Conservation (phyloP, 2,797 vertebrate species). For the Varecia variegata region DNA sequence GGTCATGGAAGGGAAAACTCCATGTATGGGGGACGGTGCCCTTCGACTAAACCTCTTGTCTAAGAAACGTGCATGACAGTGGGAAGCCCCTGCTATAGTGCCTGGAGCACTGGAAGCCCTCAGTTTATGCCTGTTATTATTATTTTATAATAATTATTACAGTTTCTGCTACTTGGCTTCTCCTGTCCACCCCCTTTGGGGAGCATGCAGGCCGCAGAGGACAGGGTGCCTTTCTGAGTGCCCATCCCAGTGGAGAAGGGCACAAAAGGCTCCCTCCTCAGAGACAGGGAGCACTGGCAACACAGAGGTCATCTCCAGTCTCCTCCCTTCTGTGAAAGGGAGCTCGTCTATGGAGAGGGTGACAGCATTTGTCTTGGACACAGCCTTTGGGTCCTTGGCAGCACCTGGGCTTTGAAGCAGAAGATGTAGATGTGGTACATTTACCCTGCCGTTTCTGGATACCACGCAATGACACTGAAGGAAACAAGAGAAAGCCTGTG, state of each 20-base stretch:
- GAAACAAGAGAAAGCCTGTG: constrained; percentile 55
- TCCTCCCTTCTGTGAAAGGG: neutral
- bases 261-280: neutral
- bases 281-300: neutral
- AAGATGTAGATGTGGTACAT: constrained; percentile 59
- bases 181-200: neutral
- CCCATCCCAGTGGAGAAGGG: neutral
- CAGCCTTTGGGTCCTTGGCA: constrained; percentile 72
- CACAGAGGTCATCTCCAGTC: neutral
- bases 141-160: neutral
- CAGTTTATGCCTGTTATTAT: neutral
- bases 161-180: neutral
- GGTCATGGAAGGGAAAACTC: neutral
- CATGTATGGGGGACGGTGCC: neutral
- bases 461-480: constrained; percentile 68
- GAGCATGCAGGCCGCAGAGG: neutral
- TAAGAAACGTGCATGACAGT: accelerated
- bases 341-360: neutral
- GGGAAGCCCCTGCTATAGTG: neutral
- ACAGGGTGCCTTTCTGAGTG: neutral
- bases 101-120: neutral
- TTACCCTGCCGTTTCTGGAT: constrained; percentile 68
- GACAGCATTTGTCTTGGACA: constrained; percentile 57
- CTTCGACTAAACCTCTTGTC: neutral
- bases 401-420: constrained; percentile 60